Base-by-base conservation (phyloP, 2,113 vertebrate genomes). In the Megaceryle maxima region DNA sequence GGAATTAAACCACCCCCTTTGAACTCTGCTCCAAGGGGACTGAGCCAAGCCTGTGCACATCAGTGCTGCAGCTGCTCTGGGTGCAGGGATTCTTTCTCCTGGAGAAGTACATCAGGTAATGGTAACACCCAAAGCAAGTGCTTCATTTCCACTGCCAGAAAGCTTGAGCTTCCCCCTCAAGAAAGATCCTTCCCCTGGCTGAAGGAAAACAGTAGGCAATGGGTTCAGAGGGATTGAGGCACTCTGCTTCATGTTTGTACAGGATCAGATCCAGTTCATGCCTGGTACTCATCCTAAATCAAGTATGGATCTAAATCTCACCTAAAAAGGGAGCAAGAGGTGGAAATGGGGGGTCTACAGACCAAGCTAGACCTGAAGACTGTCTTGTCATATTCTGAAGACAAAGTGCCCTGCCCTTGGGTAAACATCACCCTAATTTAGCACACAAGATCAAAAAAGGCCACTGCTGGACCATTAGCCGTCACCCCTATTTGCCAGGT, bases 31-130 rank as follows among this genome's bases (percentile, higher is more conserved):
- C 33, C 8, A 6, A 80, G 70, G 70, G 16, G 28, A 78, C 1
- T 1, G 2, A 79, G n/a, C 31, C 18, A 37, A 70, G 21, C 19
- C 56, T 63, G 31, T 43, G 44, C 46, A 59, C 0, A 0, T 31
- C 11, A 0, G 24, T 50, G 37, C 33, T 69, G 60, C 3, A 3
- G 55, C 56, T 82, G 46, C 24, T 74, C 66, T 48, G 64, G 24
- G 68, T 57, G 53, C 19, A 50, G 28, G 39, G 25, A 13, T 82
- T 43, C 29, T 35, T 62, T 35, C 56, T 82, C 60, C 56, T 67
- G 59, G 55, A 89, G 50, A 77, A 82, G 13, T 33, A 50, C 1
- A 6, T 53, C 13, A 80, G 48, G 57, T 46, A 83, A 59, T 0
- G 0, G 62, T 29, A 68, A 37, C 28, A 73, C 16, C 43, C 24